Percentiles rank a stretch among this genome's conserved stretches.
Evolutionary conservation across 2,888 invertebrate species (phyloP).

Genomic region (Acanthosoma haemorrhoidale): DNA sequence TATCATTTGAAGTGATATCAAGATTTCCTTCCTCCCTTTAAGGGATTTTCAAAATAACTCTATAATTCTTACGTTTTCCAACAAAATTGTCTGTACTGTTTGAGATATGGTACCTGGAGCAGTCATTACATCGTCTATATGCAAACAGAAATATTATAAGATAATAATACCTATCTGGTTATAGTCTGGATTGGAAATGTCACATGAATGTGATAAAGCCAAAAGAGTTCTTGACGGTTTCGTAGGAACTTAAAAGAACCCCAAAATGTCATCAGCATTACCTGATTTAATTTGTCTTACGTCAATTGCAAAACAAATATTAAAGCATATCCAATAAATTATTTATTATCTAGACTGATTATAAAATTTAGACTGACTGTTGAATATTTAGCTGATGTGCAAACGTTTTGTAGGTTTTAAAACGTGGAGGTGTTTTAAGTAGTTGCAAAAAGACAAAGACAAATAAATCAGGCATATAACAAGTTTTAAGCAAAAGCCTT

Average conservation of each 20-base stretch:
- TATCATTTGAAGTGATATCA: background rate
- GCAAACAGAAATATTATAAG: no score
- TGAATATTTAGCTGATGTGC: conserved; percentile 9
- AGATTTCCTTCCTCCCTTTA: background rate
- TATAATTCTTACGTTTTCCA: no score
- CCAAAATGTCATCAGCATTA: background rate
- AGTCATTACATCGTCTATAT: background rate
- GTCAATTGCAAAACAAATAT: background rate
- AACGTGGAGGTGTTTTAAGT: conserved; percentile 14
- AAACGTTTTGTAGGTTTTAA: conserved; percentile 16
- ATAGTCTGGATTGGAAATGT: no score
- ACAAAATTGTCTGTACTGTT: no score
- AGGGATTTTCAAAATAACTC: background rate
- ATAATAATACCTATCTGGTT: no score
- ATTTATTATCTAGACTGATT: conserved; percentile 23
- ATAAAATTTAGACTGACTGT: conserved; percentile 24
- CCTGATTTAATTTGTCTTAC: conserved; percentile 10
- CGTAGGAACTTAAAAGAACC: background rate
- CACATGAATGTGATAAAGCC: background rate
- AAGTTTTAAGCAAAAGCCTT: background rate
- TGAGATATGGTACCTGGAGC: background rate
- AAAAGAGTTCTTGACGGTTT: background rate
- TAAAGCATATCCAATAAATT: conserved; percentile 15
- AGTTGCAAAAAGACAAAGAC: background rate
- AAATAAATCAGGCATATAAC: background rate